phyloP scores from a whole-genome alignment of 2,888 invertebrate species.

The Peribatodes rhomboidaria region DNA sequence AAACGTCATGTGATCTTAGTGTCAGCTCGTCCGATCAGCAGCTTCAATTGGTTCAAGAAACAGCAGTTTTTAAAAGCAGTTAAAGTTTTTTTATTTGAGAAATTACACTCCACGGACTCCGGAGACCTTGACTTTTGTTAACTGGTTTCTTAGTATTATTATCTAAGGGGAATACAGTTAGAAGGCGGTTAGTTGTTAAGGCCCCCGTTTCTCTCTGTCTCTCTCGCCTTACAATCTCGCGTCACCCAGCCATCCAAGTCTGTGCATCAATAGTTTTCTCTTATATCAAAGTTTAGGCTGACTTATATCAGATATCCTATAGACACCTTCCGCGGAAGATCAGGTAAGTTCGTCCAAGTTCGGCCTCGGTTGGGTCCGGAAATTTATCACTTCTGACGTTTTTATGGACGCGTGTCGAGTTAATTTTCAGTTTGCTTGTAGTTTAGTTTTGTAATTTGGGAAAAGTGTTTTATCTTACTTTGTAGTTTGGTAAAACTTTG shows the following conservation, averaged over 20 bases:
- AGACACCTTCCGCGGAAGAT: constrained; percentile 27
- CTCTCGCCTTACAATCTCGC: background rate
- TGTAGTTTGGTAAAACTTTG: background rate
- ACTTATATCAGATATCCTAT: constrained; percentile 32
- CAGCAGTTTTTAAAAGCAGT: too few relatives aligned
- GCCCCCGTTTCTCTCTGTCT: too few relatives aligned
- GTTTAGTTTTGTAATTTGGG: background rate
- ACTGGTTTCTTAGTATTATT: too few relatives aligned
- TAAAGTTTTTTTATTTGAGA: too few relatives aligned
- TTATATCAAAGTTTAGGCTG: constrained; percentile 28
- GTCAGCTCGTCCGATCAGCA: too few relatives aligned
- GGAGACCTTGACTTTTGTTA: too few relatives aligned
- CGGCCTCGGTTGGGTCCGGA: constrained; percentile 5
- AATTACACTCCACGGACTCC: too few relatives aligned
- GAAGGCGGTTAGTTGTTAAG: too few relatives aligned
- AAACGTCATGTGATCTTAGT: too few relatives aligned
- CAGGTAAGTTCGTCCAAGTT: constrained; percentile 29
- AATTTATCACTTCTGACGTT: constrained; percentile 19
- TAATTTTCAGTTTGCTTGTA: constrained; percentile 12
- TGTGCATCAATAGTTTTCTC: constrained; percentile 21
- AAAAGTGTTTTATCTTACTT: background rate
- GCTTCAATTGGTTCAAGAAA: too few relatives aligned
- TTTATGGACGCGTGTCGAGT: constrained; percentile 13
- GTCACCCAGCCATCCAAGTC: constrained; percentile 1
- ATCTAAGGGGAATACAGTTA: too few relatives aligned